Evolutionary conservation across 2,797 vertebrate genomes (phyloP).

Genomic region (Acanthiza pusilla): DNA sequence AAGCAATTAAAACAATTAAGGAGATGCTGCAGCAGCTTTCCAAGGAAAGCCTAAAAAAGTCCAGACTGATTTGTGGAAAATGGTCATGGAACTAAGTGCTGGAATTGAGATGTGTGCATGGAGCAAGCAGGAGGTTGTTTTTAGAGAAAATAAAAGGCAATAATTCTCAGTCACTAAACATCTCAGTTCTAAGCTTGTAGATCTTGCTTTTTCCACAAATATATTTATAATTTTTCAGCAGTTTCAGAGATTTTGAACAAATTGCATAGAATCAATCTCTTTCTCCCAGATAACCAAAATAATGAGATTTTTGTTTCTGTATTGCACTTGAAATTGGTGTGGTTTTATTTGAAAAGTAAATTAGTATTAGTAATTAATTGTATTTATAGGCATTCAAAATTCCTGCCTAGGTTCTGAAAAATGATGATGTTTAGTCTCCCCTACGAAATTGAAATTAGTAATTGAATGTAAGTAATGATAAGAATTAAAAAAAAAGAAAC

Average conservation of each 20-base stretch:
- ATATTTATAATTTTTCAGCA: not conserved
- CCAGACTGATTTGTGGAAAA: not conserved
- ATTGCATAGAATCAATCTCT: not conserved
- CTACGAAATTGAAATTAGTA: not conserved
- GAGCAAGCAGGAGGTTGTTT: not conserved
- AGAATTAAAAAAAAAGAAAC: not conserved
- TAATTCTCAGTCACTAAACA: not conserved
- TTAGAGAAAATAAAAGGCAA: not conserved
- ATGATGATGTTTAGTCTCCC: not conserved
- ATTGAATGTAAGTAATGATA: not conserved
- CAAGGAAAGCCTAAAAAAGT: not conserved
- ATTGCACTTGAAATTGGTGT: not conserved
- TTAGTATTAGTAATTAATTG: not conserved
- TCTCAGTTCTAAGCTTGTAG: not conserved
- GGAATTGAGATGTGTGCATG: not conserved
- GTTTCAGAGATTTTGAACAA: not conserved
- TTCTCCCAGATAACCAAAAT: not conserved
- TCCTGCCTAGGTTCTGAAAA: not conserved
- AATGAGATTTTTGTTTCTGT: not conserved
- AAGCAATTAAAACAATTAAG: not conserved
- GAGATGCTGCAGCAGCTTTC: not conserved
- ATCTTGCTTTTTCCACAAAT: not conserved
- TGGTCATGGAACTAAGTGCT: not conserved
- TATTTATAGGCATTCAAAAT: not conserved
- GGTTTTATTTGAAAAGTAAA: not conserved